Conservation (phyloP, 2,888 invertebrate species). For the Polydrusus cervinus region DNA sequence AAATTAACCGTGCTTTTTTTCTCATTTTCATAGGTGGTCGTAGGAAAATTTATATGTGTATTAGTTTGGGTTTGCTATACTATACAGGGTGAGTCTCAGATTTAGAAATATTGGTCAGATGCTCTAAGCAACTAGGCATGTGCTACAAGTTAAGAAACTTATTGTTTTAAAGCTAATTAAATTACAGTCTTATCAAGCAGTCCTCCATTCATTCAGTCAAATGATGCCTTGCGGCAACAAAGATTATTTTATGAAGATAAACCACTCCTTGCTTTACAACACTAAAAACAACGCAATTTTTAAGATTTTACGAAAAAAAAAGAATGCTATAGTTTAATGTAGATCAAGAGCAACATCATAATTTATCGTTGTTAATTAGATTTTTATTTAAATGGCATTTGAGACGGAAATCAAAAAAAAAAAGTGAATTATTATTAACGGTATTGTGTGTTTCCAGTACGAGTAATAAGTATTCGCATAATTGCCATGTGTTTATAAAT, state of each 20-base stretch:
- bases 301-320: conserved; percentile 14
- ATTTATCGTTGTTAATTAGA: conserved; percentile 27
- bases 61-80: no score
- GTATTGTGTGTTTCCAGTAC: not conserved
- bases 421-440: conserved; percentile 1
- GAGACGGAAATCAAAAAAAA: conserved; percentile 9
- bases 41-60: no score
- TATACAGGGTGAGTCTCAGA: no score
- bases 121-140: no score
- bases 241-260: conserved; percentile 16
- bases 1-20: no score
- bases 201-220: conserved; percentile 4
- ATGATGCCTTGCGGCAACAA: not conserved
- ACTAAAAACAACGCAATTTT: conserved; percentile 12
- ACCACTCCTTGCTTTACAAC: not conserved
- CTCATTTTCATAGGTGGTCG: no score
- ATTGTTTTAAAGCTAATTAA: not conserved
- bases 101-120: no score
- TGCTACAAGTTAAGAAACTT: not conserved
- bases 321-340: conserved; percentile 22
- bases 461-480: not conserved
- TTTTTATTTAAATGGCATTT: not conserved
- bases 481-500: conserved; percentile 1
- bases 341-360: conserved; percentile 35
- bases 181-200: not conserved